Percentiles rank a stretch among this genome's conserved stretches.
Evolutionary conservation across 37 sponge, comb jelly and placozoan species (phyloP).

Genomic region (Hexactinellida sp.): DNA sequence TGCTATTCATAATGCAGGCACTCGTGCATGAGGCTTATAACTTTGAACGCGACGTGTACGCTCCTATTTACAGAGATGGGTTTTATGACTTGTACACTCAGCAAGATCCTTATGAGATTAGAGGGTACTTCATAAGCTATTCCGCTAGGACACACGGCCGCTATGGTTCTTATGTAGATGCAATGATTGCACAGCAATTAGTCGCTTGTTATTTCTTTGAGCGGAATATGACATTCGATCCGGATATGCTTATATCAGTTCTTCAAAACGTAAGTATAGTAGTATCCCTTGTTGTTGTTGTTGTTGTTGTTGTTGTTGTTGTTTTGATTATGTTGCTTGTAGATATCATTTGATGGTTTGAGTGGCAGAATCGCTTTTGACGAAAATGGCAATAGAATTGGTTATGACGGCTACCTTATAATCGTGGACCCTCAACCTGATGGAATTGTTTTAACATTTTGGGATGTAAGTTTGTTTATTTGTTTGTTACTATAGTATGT

Average conservation of each 20-base stretch:
- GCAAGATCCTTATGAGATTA: not conserved
- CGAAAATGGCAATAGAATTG: not conserved
- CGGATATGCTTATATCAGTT: not conserved
- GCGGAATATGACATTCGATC: slow-evolving; percentile 25
- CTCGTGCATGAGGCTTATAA: not conserved
- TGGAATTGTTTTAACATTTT: not conserved
- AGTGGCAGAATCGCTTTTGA: not conserved
- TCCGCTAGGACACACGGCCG: not conserved
- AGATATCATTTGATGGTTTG: slow-evolving; percentile 21
- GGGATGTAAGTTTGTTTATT: not conserved
- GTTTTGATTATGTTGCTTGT: not conserved
- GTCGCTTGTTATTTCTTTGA: slow-evolving; percentile 25
- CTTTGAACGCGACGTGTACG: not conserved
- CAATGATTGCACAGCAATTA: slow-evolving; percentile 22
- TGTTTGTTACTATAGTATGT: not conserved
- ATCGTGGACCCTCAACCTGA: not conserved
- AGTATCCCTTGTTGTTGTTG: too few relatives aligned
- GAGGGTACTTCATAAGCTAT: not conserved
- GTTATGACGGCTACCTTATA: too few relatives aligned
- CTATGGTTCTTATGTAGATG: slow-evolving; percentile 19
- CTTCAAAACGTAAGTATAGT: slow-evolving; percentile 24
- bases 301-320: not conserved
- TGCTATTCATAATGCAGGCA: not conserved
- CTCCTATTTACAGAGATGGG: not conserved
- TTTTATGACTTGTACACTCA: not conserved